Percentiles rank a stretch among this genome's conserved stretches.
Conservation (phyloP, 2,113 vertebrate species). For the Sakesphorus luctuosus region DNA sequence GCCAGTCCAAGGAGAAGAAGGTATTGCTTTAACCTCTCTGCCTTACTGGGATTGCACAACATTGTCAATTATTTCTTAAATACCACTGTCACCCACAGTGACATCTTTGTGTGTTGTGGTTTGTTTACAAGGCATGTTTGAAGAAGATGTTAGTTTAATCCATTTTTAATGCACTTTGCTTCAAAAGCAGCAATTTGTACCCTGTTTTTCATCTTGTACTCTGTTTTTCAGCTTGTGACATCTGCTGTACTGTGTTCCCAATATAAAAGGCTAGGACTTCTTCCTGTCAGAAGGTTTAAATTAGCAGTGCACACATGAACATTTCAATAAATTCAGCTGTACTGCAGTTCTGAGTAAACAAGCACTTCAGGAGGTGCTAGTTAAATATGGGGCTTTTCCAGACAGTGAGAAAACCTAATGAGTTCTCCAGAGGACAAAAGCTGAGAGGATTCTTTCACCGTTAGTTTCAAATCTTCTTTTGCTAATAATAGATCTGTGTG, state of each 20-base stretch:
- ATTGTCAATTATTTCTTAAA: not conserved
- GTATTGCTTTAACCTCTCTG: constrained; percentile 68
- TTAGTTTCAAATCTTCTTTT: not conserved
- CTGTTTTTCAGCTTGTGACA: not conserved
- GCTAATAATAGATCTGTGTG: not conserved
- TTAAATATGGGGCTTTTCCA: not conserved
- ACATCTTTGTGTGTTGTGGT: not conserved
- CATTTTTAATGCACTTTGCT: not conserved
- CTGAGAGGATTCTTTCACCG: not conserved
- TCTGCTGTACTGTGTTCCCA: not conserved
- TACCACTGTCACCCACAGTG: not conserved
- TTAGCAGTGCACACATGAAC: not conserved
- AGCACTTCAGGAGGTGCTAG: not conserved
- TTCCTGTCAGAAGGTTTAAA: not conserved
- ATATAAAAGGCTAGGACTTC: not conserved
- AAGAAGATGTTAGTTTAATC: not conserved
- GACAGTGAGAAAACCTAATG: not conserved
- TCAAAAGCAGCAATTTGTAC: not conserved
- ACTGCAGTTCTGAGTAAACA: not conserved
- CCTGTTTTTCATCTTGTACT: not conserved
- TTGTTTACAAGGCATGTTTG: not conserved
- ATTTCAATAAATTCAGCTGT: not conserved
- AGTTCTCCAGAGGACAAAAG: not conserved
- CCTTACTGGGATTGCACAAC: not conserved
- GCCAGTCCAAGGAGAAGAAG: constrained; percentile 96